Conservation (phyloP, 2,888 invertebrate species). For the Campopleginae sp. region DNA sequence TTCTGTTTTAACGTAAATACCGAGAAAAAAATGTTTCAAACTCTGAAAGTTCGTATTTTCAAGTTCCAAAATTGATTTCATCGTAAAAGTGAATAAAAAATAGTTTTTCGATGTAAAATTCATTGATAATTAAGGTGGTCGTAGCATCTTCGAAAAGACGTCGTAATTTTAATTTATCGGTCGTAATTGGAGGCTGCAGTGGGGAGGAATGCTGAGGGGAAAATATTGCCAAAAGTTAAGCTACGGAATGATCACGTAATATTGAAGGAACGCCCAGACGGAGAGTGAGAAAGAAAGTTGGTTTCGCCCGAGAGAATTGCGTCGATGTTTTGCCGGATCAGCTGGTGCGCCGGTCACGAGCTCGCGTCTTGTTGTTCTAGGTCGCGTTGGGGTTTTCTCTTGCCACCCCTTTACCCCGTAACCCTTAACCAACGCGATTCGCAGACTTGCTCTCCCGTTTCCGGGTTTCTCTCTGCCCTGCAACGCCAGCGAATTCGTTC, state of each 20-base stretch:
- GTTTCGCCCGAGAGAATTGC: slow-evolving; percentile 41
- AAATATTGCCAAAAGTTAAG: neutral
- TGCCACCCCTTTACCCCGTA: slow-evolving; percentile 48
- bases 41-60: too few relatives aligned
- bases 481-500: slow-evolving; percentile 11
- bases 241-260: neutral
- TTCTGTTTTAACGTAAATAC: too few relatives aligned
- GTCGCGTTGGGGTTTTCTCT: slow-evolving; percentile 74
- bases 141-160: neutral
- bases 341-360: slow-evolving; percentile 75
- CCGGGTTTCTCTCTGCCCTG: slow-evolving; percentile 24
- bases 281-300: neutral
- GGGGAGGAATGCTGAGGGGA: neutral
- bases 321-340: slow-evolving; percentile 59
- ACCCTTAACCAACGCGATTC: slow-evolving; percentile 15
- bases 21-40: too few relatives aligned
- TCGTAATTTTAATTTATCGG: neutral
- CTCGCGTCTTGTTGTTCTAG: slow-evolving; percentile 75
- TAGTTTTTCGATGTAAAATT: neutral
- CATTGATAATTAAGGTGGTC: neutral
- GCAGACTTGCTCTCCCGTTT: slow-evolving; percentile 43
- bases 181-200: too few relatives aligned
- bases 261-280: neutral
- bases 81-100: neutral
- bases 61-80: neutral